phyloP scores from a whole-genome alignment of 2,113 vertebrate genomes.

The Lonchura striata region DNA sequence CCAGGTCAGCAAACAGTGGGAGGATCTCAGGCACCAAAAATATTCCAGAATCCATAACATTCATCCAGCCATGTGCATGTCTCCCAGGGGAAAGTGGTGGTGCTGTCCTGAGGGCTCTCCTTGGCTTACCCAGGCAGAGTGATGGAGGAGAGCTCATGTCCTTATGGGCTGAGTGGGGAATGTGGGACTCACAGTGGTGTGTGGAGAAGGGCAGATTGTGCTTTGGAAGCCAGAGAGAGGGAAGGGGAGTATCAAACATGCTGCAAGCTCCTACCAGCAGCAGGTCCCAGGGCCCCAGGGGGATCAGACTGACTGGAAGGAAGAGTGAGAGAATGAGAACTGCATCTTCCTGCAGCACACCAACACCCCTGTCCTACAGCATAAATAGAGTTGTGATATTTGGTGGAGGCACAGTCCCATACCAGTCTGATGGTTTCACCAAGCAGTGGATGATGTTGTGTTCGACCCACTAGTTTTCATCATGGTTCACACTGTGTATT shows the following conservation, averaged over 20 bases:
- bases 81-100: background rate
- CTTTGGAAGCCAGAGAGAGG: background rate
- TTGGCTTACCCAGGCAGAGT: background rate
- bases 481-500: background rate
- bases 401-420: background rate
- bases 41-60: background rate
- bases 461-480: rapidly evolving
- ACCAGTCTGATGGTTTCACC: background rate
- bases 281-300: background rate
- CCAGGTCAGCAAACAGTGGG: background rate
- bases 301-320: background rate
- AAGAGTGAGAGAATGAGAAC: background rate
- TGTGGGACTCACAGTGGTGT: rapidly evolving
- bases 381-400: background rate
- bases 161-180: background rate
- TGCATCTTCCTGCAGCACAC: background rate
- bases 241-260: rapidly evolving
- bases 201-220: background rate
- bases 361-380: background rate
- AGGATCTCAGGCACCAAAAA: background rate
- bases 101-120: background rate
- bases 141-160: background rate
- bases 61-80: background rate
- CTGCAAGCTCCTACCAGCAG: background rate
- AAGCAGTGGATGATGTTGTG: background rate